Percentiles rank a stretch among this genome's conserved stretches.
phyloP scores from a whole-genome alignment of 2,888 invertebrate species.

The Epistrophella euchroma region DNA sequence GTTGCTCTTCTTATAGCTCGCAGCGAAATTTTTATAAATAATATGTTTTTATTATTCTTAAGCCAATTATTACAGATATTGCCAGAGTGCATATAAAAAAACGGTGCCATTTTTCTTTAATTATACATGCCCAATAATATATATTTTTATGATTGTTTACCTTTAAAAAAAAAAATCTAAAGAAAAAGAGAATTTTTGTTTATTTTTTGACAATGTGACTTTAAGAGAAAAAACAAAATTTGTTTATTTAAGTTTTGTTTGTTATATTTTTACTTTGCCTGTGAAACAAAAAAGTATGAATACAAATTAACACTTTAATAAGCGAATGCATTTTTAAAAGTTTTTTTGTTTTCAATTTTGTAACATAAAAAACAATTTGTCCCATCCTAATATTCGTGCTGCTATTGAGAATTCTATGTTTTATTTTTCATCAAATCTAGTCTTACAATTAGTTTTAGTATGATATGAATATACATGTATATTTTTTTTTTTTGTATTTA shows the following conservation, averaged over 20 bases:
- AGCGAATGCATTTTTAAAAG: constrained; percentile 38
- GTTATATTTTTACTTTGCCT: constrained; percentile 41
- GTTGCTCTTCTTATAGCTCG: constrained; percentile 28
- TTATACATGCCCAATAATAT: constrained; percentile 11
- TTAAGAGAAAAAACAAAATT: constrained; percentile 44
- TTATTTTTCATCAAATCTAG: constrained; percentile 58
- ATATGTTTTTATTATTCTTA: constrained; percentile 51
- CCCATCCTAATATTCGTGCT: constrained; percentile 29
- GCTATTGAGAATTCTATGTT: constrained; percentile 16
- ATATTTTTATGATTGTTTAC: constrained; percentile 56
- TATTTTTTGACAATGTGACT: constrained; percentile 63
- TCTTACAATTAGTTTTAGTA: constrained; percentile 46
- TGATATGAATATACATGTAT: not conserved
- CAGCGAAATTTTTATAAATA: constrained; percentile 36
- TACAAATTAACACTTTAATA: constrained; percentile 25
- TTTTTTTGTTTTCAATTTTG: constrained; percentile 27
- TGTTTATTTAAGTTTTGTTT: constrained; percentile 19
- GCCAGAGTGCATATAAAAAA: constrained; percentile 32
- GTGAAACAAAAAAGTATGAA: constrained; percentile 11
- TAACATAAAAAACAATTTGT: not conserved
- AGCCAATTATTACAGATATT: constrained; percentile 69
- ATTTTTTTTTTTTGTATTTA: constrained; percentile 34
- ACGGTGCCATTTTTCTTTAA: constrained; percentile 56
- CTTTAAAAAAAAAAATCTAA: constrained; percentile 48
- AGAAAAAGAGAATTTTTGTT: constrained; percentile 48